phyloP scores from a whole-genome alignment of 2,113 vertebrate species.

The rat (Rattus norvegicus) region DNA sequence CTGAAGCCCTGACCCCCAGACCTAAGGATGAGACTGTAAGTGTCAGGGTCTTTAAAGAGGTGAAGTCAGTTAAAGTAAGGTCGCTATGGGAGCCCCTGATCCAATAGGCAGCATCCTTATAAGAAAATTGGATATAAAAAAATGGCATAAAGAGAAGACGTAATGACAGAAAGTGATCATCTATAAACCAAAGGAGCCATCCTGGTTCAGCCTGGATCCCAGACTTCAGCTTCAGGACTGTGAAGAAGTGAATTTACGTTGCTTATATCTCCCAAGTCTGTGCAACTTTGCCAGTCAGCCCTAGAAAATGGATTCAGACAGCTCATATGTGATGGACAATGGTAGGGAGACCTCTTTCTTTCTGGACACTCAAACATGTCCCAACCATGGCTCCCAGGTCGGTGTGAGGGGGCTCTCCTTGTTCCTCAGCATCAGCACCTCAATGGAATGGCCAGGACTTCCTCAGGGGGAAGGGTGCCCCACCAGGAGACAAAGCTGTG shows the following conservation, averaged over 20 bases:
- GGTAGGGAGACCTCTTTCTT: neutral
- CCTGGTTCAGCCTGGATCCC: neutral
- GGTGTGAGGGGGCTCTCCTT: accelerated
- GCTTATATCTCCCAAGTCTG: neutral
- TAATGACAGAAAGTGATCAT: neutral
- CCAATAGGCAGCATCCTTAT: neutral
- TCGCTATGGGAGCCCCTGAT: neutral
- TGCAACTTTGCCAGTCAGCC: neutral
- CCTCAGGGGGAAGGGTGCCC: too few relatives aligned
- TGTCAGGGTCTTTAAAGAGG: neutral
- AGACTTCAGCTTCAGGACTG: neutral
- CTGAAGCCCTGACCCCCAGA: neutral
- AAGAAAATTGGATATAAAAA: neutral
- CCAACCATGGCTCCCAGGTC: neutral
- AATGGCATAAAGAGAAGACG: neutral
- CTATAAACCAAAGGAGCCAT: neutral
- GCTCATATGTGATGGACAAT: neutral
- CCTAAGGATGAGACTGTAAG: neutral
- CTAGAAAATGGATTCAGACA: neutral
- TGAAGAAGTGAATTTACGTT: neutral
- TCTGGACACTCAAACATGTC: accelerated
- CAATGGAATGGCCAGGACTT: neutral
- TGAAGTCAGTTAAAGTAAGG: neutral
- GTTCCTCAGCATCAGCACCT: neutral
- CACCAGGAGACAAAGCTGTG: neutral